Percentiles rank a stretch among this genome's conserved stretches.
Conservation (phyloP, 1,140 invertebrate genomes). For the Doryteuthis pealeii region DNA sequence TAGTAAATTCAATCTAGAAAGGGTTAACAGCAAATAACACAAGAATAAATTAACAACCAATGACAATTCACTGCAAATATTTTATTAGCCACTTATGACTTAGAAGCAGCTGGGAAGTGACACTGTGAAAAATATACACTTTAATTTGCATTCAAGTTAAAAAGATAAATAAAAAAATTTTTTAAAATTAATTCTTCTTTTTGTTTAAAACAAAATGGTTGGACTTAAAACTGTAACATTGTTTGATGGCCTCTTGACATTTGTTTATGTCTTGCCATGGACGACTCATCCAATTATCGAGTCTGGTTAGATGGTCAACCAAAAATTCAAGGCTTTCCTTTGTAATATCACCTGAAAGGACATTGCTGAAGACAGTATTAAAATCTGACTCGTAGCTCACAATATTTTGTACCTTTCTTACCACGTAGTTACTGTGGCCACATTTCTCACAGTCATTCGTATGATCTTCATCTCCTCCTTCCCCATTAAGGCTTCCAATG, state of each 20-base stretch:
- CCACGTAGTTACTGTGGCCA: constrained; percentile 46
- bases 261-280: constrained; percentile 81
- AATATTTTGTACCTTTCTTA: constrained; percentile 47
- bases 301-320: constrained; percentile 70
- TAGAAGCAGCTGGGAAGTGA: too few relatives aligned
- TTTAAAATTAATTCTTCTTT: too few relatives aligned
- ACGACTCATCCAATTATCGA: constrained; percentile 72
- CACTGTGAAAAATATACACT: too few relatives aligned
- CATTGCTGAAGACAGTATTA: constrained; percentile 67
- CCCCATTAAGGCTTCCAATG: constrained; percentile 61
- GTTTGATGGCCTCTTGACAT: constrained; percentile 77
- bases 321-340: constrained; percentile 59
- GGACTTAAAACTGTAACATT: constrained; percentile 63
- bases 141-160: too few relatives aligned
- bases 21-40: too few relatives aligned
- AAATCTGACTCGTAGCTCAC: constrained; percentile 73
- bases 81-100: too few relatives aligned
- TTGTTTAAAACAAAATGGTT: constrained; percentile 26
- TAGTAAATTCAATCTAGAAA: too few relatives aligned
- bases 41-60: too few relatives aligned
- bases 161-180: too few relatives aligned
- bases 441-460: constrained; percentile 43
- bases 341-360: constrained; percentile 66
- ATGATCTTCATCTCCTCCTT: constrained; percentile 20
- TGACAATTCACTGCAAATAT: too few relatives aligned